Evolutionary conservation across 2,113 vertebrate genomes (phyloP).

Genomic region (Emydura subglobosa): DNA sequence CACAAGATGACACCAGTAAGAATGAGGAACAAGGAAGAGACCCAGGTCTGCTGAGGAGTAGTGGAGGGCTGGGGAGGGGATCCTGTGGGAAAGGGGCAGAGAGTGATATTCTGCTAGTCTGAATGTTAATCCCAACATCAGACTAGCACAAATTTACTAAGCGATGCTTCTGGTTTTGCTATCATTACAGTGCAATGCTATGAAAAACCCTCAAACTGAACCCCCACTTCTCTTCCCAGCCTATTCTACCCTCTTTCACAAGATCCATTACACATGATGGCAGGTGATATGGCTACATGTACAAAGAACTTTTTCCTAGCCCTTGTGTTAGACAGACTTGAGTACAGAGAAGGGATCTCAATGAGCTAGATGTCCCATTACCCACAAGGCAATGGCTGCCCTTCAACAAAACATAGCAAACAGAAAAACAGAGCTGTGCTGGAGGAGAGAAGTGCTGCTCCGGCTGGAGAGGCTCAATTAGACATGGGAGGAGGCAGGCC

Average conservation of each 20-base stretch:
- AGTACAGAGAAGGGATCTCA: conserved; percentile 73
- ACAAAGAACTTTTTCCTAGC: conserved; percentile 79
- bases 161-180: conserved; percentile 47
- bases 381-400: conserved; percentile 70
- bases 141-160: conserved; percentile 26
- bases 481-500: conserved; percentile 83
- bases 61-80: background rate
- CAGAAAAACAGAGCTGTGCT: conserved; percentile 60
- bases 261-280: conserved; percentile 11
- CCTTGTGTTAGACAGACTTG: conserved; percentile 79
- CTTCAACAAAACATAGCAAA: conserved; percentile 69
- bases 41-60: background rate
- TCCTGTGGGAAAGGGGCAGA: background rate
- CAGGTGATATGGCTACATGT: conserved; percentile 69
- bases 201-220: background rate
- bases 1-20: background rate
- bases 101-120: background rate
- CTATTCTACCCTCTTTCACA: conserved; percentile 45
- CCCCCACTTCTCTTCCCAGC: no score
- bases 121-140: background rate
- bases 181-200: background rate
- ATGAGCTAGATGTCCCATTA: conserved; percentile 75
- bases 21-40: background rate
- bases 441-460: conserved; percentile 65
- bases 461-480: conserved; percentile 79